Base-by-base conservation (phyloP, 2,797 vertebrate genomes). In the Amblyraja radiata region DNA sequence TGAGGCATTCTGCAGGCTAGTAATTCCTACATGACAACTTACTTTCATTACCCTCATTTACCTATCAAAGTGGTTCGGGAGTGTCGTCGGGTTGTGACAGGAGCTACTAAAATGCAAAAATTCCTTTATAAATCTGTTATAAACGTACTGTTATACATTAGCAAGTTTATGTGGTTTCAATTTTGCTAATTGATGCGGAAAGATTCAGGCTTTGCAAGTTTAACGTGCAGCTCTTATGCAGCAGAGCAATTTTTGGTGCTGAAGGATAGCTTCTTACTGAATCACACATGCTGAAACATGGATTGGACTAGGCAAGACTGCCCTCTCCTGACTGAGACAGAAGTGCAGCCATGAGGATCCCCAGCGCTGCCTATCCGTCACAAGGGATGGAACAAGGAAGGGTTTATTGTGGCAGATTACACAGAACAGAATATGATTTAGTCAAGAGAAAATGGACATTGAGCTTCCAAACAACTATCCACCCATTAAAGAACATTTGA, bases 281-380 rank as follows among this genome's bases (percentile, higher is more conserved):
- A 8, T 13, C 13, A 23, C 28, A 14, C 18, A 32, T 9, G 5
- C 16, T 65, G 83, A 36, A 68, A 21, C n/a, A 88, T 10, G 2
- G 32, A 36, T 68, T 36, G 65, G 84, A 88, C 16, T 8, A 10
- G 61, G 21, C 63, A 16, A 68, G n/a, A 88, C n/a, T 88, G 84
- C 84, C 84, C 84, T 46, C 84, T 88, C n/a, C 84, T 88, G 84
- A 36, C 84, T 65, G 16, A 88, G 16, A 18, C 63, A 88, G 63
- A 65, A 88, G 16, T 36, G 63, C 1, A 14, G 32, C 61, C 14
- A 32, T 14, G 36, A 68, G 0, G 16, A 68, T 23, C 7, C 32
- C 63, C 84, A 88, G 32, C 61, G 23, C 2, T 68, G 71, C 23
- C 16, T 14, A n/a, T 6, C 1, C n/a, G 4, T 77, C 9, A 32